Conservation (phyloP, 2,113 vertebrate species). For the Climacteris rufus region DNA sequence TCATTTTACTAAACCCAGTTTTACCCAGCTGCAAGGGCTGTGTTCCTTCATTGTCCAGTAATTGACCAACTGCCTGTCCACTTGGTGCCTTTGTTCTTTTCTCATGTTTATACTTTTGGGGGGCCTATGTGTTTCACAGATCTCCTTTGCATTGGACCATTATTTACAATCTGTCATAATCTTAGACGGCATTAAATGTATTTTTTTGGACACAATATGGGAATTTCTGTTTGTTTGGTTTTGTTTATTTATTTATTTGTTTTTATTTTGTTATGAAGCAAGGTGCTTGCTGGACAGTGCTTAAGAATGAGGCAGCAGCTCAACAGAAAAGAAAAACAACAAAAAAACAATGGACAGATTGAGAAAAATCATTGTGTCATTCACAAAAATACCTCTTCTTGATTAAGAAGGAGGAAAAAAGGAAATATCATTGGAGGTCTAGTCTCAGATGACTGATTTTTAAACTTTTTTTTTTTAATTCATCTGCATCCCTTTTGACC, state of each 20-base stretch:
- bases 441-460: neutral
- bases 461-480: neutral
- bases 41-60: neutral
- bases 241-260: neutral
- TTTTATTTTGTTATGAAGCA: neutral
- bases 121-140: neutral
- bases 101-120: neutral
- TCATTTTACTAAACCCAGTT: neutral
- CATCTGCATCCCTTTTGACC: neutral
- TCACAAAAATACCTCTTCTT: neutral
- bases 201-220: neutral
- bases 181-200: neutral
- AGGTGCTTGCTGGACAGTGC: neutral
- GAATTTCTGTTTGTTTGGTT: neutral
- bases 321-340: neutral
- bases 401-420: neutral
- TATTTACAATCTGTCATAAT: neutral
- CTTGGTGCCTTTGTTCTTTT: neutral
- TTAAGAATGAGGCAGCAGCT: neutral
- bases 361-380: neutral
- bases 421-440: neutral
- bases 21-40: neutral
- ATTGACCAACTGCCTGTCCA: neutral
- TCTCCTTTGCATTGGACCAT: neutral
- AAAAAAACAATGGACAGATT: no score